Evolutionary conservation across 1,140 invertebrate species (phyloP).

Genomic region (Tetramorium simillimum): DNA sequence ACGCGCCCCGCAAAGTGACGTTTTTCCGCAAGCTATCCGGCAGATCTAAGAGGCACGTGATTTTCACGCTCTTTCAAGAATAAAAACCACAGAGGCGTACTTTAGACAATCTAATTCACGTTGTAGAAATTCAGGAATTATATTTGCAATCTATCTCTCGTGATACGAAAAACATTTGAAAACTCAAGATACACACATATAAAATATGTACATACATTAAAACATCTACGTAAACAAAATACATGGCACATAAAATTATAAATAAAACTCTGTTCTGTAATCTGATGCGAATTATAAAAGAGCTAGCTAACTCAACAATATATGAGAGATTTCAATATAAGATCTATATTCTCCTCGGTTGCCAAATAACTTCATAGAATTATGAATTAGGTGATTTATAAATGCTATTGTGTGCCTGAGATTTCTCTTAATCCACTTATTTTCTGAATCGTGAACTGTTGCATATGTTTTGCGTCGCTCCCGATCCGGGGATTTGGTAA

Average conservation of each 20-base stretch:
- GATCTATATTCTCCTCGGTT: neutral
- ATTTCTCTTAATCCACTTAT: neutral
- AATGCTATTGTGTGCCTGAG: neutral
- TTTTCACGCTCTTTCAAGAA: constrained; percentile 47
- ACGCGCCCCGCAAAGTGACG: constrained; percentile 60
- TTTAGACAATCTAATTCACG: neutral
- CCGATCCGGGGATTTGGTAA: constrained; percentile 4
- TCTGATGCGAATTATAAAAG: too few species aligned
- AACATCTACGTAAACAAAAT: too few species aligned
- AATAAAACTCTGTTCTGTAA: too few species aligned
- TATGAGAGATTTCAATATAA: neutral
- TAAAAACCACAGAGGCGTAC: constrained; percentile 23
- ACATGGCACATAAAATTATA: too few species aligned
- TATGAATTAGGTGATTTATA: neutral
- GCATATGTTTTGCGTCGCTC: neutral
- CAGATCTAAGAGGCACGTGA: constrained; percentile 56
- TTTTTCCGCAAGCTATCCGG: constrained; percentile 69
- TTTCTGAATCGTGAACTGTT: neutral
- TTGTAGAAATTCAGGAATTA: neutral
- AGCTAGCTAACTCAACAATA: too few species aligned
- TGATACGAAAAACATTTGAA: too few species aligned
- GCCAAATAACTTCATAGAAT: neutral
- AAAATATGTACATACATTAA: too few species aligned
- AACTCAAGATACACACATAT: too few species aligned
- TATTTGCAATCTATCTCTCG: neutral